A percentile compares a stretch with the other conserved stretches of the same genome.
Conservation (phyloP, 2,888 invertebrate genomes). For the Pomacea canaliculata region DNA sequence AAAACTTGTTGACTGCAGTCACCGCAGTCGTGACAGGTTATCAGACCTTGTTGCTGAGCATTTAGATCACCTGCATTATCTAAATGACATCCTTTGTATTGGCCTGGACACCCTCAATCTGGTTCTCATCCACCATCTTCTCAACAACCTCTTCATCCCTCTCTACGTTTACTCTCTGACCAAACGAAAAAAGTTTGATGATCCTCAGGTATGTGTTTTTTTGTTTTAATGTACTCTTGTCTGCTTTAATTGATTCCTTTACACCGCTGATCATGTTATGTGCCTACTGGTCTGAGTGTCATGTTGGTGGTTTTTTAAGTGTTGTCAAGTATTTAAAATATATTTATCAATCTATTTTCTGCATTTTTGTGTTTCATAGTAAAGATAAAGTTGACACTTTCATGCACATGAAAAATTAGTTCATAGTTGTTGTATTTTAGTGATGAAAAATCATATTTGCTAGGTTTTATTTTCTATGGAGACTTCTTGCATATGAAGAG, state of each 20-base stretch:
- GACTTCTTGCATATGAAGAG: too few relatives aligned
- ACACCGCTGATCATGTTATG: neutral
- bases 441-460: too few relatives aligned
- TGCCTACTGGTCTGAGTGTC: neutral
- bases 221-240: neutral
- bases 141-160: conserved; percentile 92
- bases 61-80: conserved; percentile 95
- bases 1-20: conserved; percentile 74
- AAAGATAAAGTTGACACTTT: too few relatives aligned
- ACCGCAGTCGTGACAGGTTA: conserved; percentile 89
- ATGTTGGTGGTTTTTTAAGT: too few relatives aligned
- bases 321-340: too few relatives aligned
- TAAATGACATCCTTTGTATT: conserved; percentile 94
- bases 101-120: conserved; percentile 89
- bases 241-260: neutral
- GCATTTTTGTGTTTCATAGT: too few relatives aligned
- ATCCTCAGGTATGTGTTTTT: conserved; percentile 42
- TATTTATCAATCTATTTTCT: too few relatives aligned
- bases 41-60: conserved; percentile 97
- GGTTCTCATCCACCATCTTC: conserved; percentile 91
- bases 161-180: conserved; percentile 92
- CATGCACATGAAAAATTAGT: too few relatives aligned
- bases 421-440: too few relatives aligned
- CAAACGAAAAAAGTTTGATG: conserved; percentile 71
- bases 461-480: too few relatives aligned